These are phyloP conservation scores for Nasua narica DNA, from an alignment of 2,797 vertebrate species.

Conservation along the genomic window DNA sequence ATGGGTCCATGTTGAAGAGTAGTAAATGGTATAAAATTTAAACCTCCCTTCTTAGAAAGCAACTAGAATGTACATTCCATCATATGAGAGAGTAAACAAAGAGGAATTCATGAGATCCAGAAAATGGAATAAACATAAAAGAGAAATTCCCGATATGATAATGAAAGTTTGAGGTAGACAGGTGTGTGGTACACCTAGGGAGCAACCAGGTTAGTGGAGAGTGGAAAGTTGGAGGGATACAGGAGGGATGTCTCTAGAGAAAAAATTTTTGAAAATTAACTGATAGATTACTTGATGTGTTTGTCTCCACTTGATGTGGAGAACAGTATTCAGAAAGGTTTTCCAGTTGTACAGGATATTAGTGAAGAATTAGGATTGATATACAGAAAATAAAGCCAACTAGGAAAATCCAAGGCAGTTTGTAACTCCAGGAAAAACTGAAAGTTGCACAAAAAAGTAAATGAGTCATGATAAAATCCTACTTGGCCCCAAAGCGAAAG, in stretches of 20 bases:
- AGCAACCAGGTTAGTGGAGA: neutral
- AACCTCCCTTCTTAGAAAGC: neutral
- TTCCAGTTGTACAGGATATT: neutral
- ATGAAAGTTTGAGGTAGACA: neutral
- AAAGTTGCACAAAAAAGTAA: constrained; percentile 27
- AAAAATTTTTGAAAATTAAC: neutral
- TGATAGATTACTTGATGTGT: neutral
- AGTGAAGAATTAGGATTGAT: neutral
- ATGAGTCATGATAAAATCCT: neutral
- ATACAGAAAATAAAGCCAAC: constrained; percentile 14
- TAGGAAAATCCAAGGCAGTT: neutral
- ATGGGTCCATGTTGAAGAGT: neutral
- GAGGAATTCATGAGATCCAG: neutral
- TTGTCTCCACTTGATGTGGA: neutral
- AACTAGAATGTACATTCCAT: neutral
- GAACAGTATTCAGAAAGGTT: neutral
- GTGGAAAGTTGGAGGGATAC: neutral
- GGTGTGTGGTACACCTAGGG: neutral
- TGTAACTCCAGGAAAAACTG: neutral
- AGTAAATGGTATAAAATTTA: neutral
- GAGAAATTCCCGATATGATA: neutral
- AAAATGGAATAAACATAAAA: neutral
- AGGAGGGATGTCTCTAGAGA: neutral
- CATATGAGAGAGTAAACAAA: neutral
- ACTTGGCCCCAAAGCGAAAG: neutral